These are phyloP conservation scores for Steinernema carpocapsae DNA, from an alignment of 2,888 invertebrate genomes.

Conservation along the genomic window DNA sequence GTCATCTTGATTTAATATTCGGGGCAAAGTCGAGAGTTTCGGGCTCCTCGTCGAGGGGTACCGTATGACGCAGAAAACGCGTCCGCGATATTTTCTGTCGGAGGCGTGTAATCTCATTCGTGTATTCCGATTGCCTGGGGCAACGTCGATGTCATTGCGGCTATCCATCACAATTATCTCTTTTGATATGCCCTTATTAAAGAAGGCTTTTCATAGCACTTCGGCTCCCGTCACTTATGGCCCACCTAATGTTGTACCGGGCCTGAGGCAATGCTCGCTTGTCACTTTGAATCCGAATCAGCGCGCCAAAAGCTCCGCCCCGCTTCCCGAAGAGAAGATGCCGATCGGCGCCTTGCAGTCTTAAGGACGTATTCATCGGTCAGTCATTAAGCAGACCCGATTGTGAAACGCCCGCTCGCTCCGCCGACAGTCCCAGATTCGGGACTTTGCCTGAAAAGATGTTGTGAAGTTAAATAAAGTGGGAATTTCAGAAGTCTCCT, in stretches of 20 bases:
- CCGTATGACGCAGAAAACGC: neutral
- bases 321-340: neutral
- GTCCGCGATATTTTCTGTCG: slow-evolving; percentile 3
- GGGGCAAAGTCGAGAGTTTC: slow-evolving; percentile 3
- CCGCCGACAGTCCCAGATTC: too few species aligned
- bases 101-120: neutral
- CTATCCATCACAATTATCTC: slow-evolving; percentile 34
- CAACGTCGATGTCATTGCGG: slow-evolving; percentile 8
- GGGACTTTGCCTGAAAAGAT: too few species aligned
- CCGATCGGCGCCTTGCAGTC: slow-evolving; percentile 23
- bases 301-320: slow-evolving; percentile 19
- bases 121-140: neutral
- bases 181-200: slow-evolving; percentile 32
- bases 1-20: slow-evolving; percentile 29
- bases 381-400: slow-evolving; percentile 6
- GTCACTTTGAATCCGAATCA: slow-evolving; percentile 28
- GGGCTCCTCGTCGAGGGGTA: neutral
- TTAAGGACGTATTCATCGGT: slow-evolving; percentile 33
- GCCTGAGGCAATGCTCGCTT: slow-evolving; percentile 13
- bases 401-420: slow-evolving; percentile 1
- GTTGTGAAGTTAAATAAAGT: too few species aligned
- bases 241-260: slow-evolving; percentile 15
- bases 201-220: slow-evolving; percentile 20
- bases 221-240: neutral
- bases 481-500: too few species aligned